These are phyloP conservation scores for Aptenodytes forsteri DNA, from an alignment of 2,113 vertebrate species.

Conservation along the genomic window DNA sequence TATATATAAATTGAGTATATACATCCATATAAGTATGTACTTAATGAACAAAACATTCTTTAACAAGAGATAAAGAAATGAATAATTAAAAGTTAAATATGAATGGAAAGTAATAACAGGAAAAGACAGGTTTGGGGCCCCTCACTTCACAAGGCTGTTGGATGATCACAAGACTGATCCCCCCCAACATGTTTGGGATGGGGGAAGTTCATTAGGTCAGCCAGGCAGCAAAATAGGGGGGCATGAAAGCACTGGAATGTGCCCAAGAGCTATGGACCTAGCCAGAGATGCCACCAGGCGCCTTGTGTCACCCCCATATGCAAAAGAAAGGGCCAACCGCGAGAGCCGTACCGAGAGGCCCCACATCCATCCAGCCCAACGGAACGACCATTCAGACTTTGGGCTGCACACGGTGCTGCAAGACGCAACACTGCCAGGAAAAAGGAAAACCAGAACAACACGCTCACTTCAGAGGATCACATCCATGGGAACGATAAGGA, in stretches of 20 bases:
- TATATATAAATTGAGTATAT: not conserved
- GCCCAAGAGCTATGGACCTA: not conserved
- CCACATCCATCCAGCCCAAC: not conserved
- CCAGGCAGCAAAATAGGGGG: not conserved
- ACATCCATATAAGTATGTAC: not conserved
- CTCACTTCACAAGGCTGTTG: not conserved
- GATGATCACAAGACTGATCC: too few species aligned
- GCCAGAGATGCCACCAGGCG: not conserved
- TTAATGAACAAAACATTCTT: not conserved
- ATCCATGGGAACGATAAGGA: not conserved
- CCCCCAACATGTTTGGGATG: not conserved
- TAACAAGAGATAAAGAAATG: not conserved
- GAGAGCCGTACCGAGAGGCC: rapidly evolving
- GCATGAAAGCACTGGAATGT: not conserved
- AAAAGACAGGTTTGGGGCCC: not conserved
- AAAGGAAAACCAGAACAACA: not conserved
- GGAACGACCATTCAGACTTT: not conserved
- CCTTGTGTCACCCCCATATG: not conserved
- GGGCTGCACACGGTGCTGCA: not conserved
- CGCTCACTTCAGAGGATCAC: not conserved
- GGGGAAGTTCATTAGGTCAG: not conserved
- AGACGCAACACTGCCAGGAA: not conserved
- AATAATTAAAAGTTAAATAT: not conserved
- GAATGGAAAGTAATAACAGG: not conserved
- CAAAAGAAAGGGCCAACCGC: not conserved